These are phyloP conservation scores for Zootermopsis nevadensis DNA, from an alignment of 2,888 invertebrate genomes.

Conservation along the genomic window DNA sequence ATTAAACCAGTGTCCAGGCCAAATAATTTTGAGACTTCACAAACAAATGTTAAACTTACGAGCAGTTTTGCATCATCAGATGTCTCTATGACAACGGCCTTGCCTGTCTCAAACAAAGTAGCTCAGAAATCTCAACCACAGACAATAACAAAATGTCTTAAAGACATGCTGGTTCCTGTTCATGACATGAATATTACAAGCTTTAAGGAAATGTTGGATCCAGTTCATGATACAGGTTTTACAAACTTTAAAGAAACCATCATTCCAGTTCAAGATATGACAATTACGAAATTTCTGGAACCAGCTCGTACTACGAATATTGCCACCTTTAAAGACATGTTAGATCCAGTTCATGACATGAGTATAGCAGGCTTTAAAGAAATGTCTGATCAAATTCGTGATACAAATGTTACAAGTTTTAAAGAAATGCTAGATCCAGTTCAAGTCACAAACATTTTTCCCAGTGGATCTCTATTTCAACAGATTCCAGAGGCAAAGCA, in stretches of 20 bases:
- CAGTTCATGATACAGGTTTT: background rate
- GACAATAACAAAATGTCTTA: background rate
- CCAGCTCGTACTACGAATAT: background rate
- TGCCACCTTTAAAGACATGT: conserved; percentile 16
- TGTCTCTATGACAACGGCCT: too few relatives aligned
- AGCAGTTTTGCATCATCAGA: too few relatives aligned
- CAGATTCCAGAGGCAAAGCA: conserved; percentile 21
- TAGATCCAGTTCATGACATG: conserved; percentile 12
- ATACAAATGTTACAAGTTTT: background rate
- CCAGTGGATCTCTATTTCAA: conserved; percentile 3
- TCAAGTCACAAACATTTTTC: background rate
- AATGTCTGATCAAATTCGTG: background rate
- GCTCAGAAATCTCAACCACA: background rate
- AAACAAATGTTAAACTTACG: background rate
- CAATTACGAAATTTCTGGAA: background rate
- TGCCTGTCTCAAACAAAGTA: too few relatives aligned
- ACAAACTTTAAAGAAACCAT: background rate
- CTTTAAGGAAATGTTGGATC: conserved; percentile 29
- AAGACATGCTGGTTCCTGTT: background rate
- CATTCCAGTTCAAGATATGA: background rate
- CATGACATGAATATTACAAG: background rate
- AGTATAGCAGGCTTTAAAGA: conserved; percentile 7
- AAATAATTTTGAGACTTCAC: background rate
- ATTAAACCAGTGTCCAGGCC: background rate
- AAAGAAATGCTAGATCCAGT: conserved; percentile 30